Conservation (phyloP, 2,888 invertebrate species). For the Pediacus dermestoides region DNA sequence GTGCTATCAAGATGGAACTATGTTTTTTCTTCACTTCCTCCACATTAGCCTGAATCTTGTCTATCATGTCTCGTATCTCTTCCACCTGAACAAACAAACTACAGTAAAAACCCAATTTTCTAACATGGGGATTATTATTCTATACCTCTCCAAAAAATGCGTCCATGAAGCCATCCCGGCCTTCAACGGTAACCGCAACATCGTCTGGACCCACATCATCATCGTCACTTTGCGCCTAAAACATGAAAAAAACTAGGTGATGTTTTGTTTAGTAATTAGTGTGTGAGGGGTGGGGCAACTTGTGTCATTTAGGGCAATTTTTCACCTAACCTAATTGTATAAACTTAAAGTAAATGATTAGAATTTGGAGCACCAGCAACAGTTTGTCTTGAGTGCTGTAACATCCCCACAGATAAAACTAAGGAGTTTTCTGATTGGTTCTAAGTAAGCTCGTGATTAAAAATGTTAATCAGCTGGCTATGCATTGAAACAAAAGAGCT, state of each 20-base stretch:
- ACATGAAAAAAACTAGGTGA: slow-evolving; percentile 26
- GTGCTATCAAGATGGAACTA: slow-evolving; percentile 97
- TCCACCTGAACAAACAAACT: slow-evolving; percentile 73
- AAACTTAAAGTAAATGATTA: no score
- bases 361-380: slow-evolving; percentile 26
- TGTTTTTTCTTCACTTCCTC: slow-evolving; percentile 99
- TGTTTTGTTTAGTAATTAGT: no score
- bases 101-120: slow-evolving; percentile 12
- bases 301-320: slow-evolving; percentile 30
- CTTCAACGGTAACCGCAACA: slow-evolving; percentile 93
- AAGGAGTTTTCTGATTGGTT: no score
- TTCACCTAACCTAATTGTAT: slow-evolving; percentile 41
- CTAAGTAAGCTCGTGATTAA: no score
- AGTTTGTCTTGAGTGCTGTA: no score
- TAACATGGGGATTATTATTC: slow-evolving; percentile 17
- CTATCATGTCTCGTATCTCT: slow-evolving; percentile 99
- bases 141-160: slow-evolving; percentile 98
- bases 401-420: no score
- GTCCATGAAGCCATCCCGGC: slow-evolving; percentile 94
- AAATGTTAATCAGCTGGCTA: no score
- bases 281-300: slow-evolving; percentile 40
- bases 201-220: slow-evolving; percentile 94
- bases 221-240: slow-evolving; percentile 95
- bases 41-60: slow-evolving; percentile 98
- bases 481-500: no score